phyloP scores from a whole-genome alignment of 1,140 invertebrate species.

The Pseudobourletiella spinata region DNA sequence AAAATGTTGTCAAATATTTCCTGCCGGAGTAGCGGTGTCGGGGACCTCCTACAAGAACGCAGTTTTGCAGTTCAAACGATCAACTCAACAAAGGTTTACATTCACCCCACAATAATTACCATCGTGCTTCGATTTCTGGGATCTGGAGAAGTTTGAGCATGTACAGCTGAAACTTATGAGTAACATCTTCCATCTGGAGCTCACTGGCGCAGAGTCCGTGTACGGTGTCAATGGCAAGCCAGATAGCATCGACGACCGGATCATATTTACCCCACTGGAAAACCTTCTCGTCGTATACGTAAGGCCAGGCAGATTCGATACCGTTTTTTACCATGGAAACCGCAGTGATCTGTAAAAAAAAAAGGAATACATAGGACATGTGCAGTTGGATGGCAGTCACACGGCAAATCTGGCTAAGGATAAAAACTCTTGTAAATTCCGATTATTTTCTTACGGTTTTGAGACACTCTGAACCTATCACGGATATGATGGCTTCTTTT shows the following conservation, averaged over 20 bases:
- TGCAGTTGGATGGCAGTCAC: background rate
- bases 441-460: background rate
- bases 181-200: background rate
- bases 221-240: constrained; percentile 1
- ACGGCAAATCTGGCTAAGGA: background rate
- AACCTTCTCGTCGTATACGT: background rate
- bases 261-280: constrained; percentile 16
- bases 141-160: background rate
- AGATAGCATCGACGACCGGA: constrained; percentile 3
- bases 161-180: constrained; percentile 2
- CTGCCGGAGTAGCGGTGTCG: background rate
- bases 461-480: too few species aligned
- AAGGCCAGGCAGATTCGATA: background rate
- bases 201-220: constrained; percentile 1
- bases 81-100: background rate
- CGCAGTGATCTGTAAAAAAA: background rate
- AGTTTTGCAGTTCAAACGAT: background rate
- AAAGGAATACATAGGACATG: background rate
- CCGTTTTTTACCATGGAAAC: background rate
- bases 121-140: background rate
- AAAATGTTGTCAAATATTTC: constrained; percentile 3
- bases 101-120: background rate
- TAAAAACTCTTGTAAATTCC: background rate
- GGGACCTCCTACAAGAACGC: too few species aligned
- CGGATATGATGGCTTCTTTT: too few species aligned